Conservation (phyloP, 2,888 invertebrate genomes). For the Microctonus hyperodae region DNA sequence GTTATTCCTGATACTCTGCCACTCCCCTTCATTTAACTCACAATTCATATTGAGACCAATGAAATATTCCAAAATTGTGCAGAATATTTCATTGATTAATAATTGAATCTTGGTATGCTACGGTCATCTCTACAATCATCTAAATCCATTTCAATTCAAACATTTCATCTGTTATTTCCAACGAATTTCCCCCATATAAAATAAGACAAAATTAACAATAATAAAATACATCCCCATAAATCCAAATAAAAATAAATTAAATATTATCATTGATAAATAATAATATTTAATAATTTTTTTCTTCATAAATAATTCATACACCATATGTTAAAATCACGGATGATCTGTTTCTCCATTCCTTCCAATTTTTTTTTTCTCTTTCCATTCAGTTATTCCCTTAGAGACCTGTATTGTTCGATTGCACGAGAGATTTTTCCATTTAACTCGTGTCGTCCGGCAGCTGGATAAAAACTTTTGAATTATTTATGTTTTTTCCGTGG, state of each 20-base stretch:
- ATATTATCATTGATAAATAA: no score
- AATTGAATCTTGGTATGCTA: conserved; percentile 52
- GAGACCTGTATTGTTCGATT: conserved; percentile 26
- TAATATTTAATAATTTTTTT: no score
- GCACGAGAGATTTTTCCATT: conserved; percentile 19
- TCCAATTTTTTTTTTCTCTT: background rate
- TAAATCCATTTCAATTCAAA: conserved; percentile 3
- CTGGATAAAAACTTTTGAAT: conserved; percentile 59
- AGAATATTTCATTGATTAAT: conserved; percentile 44
- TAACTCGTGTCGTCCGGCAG: conserved; percentile 24
- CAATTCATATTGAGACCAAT: conserved; percentile 35
- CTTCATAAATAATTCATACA: no score
- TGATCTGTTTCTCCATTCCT: no score
- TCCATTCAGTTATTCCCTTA: conserved; percentile 23
- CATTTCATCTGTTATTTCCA: no score
- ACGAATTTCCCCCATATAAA: no score
- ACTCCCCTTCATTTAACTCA: conserved; percentile 6
- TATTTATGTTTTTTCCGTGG: conserved; percentile 59
- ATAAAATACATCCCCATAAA: no score
- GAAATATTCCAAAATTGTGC: conserved; percentile 51
- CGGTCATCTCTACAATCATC: conserved; percentile 18
- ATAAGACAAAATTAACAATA: no score
- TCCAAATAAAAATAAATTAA: no score
- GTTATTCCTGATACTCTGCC: conserved; percentile 9
- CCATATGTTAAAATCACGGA: no score